Evolutionary conservation across 2,888 invertebrate genomes (phyloP), one percentile per base, ranked within the genome.

Genomic region (Parascotia fuliginaria): DNA sequence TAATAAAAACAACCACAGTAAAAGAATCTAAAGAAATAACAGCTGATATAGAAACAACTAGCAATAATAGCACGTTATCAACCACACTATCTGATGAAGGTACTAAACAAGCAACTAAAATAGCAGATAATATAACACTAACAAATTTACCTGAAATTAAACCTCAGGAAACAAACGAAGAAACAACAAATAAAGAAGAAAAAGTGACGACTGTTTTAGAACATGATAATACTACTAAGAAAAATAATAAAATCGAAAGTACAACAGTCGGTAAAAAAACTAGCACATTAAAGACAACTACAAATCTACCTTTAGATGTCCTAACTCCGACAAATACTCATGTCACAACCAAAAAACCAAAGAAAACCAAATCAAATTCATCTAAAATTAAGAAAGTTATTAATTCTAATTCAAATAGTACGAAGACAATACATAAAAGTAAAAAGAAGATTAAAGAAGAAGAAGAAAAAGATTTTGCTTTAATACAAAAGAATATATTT

Each of bases 391-490:
- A 13, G 16, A 33, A 46, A 39, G 50, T 16, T 33, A 37, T 12
- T 1, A 1, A 12, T 1, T 24, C 7, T 7, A 24, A 7, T 24
- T 4, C 1, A 6, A 9, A 7, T 24, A 24, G 29, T 28, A 46
- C 49, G 11, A 53, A 42, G 19, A 31, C 33, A 44, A 2, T 29
- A 19, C n/a, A 34, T 45, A 7, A 48, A 55, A 38, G 50, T 40
- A 29, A 22, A 60, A 46, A 12, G 12, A 27, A 33, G 14, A 0
- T 9, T 4, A 2, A 34, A 7, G 6, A 3, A 9, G 9, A 3
- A 11, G 0, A 71, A 70, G 14, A 51, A 52, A 9, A 24, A 7
- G 31, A 13, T 6, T 31, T 7, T 13, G 13, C 13, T 13, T 6
- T 79, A 9, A 19, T 4, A 32, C 16, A 29, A 28, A 34, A 31